These are phyloP conservation scores for Passerculus sandwichensis DNA, from an alignment of 2,797 vertebrate genomes.

Conservation along the genomic window DNA sequence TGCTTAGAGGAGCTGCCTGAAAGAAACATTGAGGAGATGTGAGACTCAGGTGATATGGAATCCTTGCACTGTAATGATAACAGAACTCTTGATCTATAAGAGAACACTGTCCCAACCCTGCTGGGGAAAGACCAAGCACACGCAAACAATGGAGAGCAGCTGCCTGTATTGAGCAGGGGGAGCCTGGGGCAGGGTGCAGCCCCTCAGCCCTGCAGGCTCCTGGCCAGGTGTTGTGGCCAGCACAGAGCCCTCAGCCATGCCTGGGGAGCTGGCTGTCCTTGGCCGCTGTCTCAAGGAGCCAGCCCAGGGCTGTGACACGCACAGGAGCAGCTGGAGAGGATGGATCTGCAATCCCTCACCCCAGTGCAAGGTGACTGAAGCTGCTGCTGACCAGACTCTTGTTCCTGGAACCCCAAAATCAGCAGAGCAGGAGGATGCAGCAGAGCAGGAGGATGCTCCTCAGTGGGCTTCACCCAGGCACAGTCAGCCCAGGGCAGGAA, in stretches of 20 bases:
- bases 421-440: neutral
- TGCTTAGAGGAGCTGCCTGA: too few species aligned
- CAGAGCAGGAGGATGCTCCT: neutral
- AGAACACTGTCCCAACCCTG: neutral
- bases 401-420: neutral
- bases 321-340: neutral
- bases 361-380: neutral
- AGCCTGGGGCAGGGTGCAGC: neutral
- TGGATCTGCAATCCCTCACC: neutral
- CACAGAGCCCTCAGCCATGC: rapidly evolving
- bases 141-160: rapidly evolving
- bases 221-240: neutral
- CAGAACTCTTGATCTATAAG: too few species aligned
- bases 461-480: rapidly evolving
- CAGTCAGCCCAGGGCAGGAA: neutral
- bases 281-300: rapidly evolving
- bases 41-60: too few species aligned
- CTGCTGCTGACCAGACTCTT: neutral
- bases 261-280: rapidly evolving
- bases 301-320: rapidly evolving
- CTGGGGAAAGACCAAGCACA: neutral
- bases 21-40: too few species aligned
- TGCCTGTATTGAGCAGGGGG: neutral
- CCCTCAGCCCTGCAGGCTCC: neutral
- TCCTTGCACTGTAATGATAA: too few species aligned